Evolutionary conservation across 2,113 vertebrate species (phyloP).

Genomic region (Paralichthys olivaceus): DNA sequence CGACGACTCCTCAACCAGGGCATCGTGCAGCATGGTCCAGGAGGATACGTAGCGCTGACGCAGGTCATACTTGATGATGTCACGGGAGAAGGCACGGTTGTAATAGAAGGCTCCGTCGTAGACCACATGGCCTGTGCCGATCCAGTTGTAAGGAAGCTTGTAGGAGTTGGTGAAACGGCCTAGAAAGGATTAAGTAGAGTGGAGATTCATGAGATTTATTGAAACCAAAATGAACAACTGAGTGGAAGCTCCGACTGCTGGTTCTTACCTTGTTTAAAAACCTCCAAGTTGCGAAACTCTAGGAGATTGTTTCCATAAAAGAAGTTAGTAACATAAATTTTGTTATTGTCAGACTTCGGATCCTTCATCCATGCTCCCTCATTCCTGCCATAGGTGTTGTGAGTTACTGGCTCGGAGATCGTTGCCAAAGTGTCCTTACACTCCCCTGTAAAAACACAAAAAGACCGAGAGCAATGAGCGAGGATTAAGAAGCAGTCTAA

Average conservation of each 20-base stretch:
- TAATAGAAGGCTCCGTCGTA: slow-evolving; percentile 94
- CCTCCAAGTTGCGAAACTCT: slow-evolving; percentile 94
- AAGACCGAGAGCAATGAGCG: slow-evolving; percentile 29
- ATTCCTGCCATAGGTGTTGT: slow-evolving; percentile 92
- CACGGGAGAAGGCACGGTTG: slow-evolving; percentile 95
- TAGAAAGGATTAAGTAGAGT: slow-evolving; percentile 49
- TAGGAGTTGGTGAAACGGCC: slow-evolving; percentile 96
- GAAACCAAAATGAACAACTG: not conserved
- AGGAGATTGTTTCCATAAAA: slow-evolving; percentile 94
- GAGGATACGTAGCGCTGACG: slow-evolving; percentile 89
- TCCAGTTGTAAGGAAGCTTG: slow-evolving; percentile 98
- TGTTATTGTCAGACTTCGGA: slow-evolving; percentile 87
- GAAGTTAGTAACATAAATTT: slow-evolving; percentile 95
- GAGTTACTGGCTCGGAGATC: slow-evolving; percentile 92
- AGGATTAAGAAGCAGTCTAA: slow-evolving; percentile 30
- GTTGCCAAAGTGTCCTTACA: slow-evolving; percentile 97
- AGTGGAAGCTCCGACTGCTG: not conserved
- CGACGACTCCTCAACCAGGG: slow-evolving; percentile 87
- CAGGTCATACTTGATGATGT: slow-evolving; percentile 96
- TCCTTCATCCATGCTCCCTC: slow-evolving; percentile 99
- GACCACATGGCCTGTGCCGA: slow-evolving; percentile 94
- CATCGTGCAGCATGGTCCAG: slow-evolving; percentile 95
- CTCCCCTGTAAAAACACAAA: slow-evolving; percentile 80
- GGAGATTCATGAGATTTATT: not conserved
- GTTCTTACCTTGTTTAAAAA: slow-evolving; percentile 92